A percentile compares a stretch with the other conserved stretches of the same genome.
Conservation (phyloP, 2,888 invertebrate genomes). For the Arrhopalites spinosus region DNA sequence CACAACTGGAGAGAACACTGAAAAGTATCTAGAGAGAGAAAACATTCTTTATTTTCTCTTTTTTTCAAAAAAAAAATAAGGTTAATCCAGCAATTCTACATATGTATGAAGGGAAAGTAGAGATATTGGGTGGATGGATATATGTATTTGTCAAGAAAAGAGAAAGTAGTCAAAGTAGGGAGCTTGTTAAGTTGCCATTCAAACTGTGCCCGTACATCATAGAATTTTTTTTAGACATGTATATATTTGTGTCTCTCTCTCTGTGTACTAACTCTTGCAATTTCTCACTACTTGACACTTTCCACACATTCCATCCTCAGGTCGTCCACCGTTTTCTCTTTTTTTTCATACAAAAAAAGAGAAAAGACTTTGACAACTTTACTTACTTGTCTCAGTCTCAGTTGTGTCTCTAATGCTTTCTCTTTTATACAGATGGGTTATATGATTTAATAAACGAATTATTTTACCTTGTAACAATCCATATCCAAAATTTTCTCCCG, state of each 20-base stretch:
- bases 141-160: no score
- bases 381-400: background rate
- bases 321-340: no score
- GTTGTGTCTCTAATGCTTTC: no score
- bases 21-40: no score
- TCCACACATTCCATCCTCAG: background rate
- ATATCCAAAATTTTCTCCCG: no score
- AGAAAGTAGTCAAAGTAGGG: slow-evolving; percentile 9
- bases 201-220: background rate
- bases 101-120: background rate
- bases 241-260: no score
- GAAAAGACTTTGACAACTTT: slow-evolving; percentile 5
- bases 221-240: no score
- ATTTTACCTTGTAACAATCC: no score
- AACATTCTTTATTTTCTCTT: no score
- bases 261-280: background rate
- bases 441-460: no score
- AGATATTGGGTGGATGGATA: slow-evolving; percentile 1
- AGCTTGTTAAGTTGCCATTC: slow-evolving; percentile 10
- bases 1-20: no score
- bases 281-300: slow-evolving; percentile 7
- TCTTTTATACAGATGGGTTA: no score
- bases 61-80: background rate
- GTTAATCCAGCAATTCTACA: slow-evolving; percentile 15
- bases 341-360: background rate